Evolutionary conservation across 2,888 invertebrate species (phyloP), one percentile per base, ranked within the genome.

Genomic region (Pyralis farinalis): DNA sequence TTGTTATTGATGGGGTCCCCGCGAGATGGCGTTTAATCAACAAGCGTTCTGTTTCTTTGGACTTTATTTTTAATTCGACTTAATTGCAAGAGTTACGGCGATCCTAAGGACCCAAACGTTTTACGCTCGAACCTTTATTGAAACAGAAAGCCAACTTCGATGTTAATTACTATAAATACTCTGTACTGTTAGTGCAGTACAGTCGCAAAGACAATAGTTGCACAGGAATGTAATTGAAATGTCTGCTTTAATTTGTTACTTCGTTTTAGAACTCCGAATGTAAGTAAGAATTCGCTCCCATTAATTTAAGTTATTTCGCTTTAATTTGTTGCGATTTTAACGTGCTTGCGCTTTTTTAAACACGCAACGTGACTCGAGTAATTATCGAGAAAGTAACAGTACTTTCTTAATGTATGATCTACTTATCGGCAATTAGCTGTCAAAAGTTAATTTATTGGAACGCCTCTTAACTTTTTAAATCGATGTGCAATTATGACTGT

Each of bases 21-120:
- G 73, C 80, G 78, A 84, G 83, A 86, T 85, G 85, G 85, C 83
- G 80, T 75, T 87, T 83, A 82, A 86, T 86, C 83, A 85, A 79
- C 77, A 76, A 76, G 74, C 66, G 64, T 69, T 65, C 58, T 53
- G 62, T 71, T 78, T 67, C 72, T 73, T 78, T 74, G 51, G 66
- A 72, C 69, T 78, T 85, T 83, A 84, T 83, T 86, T 83, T 84
- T 83, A 81, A 82, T 84, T 83, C 74, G 71, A 72, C 78, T 83
- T 84, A 83, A 85, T 86, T 85, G 81, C 77, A 47, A 76, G 74
- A 84, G 78, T 85, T 80, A 85, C 83, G 83, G 76, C 67, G 61
- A 64, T 57, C 66, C 63, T 61, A 59, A 67, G 70, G 63, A 65
- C 68, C 64, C 55, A 60, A 59, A 68, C 71, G 65, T 74, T 77